phyloP scores from a whole-genome alignment of 2,113 vertebrate species.

The Phaethon lepturus region DNA sequence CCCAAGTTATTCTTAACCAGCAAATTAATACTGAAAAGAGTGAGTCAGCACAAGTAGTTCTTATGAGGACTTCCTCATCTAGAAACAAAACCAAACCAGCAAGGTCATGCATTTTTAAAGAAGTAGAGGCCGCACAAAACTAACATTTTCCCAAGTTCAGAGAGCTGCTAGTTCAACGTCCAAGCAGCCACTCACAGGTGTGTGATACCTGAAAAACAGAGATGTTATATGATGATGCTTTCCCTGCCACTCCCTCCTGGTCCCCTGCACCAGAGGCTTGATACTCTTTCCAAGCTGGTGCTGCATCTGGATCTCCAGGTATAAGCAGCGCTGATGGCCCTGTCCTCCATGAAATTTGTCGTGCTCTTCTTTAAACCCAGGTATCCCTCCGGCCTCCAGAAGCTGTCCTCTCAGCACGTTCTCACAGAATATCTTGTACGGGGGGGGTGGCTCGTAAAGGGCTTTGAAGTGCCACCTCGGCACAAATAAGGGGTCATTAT shows the following conservation, averaged over 20 bases:
- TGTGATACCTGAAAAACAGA: not conserved
- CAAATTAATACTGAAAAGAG: constrained; percentile 54
- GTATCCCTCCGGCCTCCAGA: not conserved
- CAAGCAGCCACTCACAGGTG: not conserved
- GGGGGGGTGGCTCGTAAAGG: not conserved
- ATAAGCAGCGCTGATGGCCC: not conserved
- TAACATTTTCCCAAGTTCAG: not conserved
- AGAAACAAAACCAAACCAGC: not conserved
- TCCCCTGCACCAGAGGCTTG: not conserved
- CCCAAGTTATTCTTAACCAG: constrained; percentile 62
- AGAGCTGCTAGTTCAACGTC: not conserved
- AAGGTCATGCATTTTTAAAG: not conserved
- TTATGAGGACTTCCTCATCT: not conserved
- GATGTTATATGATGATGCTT: not conserved
- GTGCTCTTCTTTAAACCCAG: not conserved
- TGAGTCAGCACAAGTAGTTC: constrained; percentile 17
- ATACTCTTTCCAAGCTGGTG: not conserved
- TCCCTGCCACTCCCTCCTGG: not conserved
- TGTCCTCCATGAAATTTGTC: not conserved
- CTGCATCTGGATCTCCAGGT: not conserved
- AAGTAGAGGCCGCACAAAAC: not conserved
- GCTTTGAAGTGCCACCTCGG: not conserved
- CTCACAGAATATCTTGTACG: not conserved
- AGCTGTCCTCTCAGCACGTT: not conserved
- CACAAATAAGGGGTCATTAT: not conserved